phyloP scores from a whole-genome alignment of 2,797 vertebrate genomes.

The Hydrophis major region DNA sequence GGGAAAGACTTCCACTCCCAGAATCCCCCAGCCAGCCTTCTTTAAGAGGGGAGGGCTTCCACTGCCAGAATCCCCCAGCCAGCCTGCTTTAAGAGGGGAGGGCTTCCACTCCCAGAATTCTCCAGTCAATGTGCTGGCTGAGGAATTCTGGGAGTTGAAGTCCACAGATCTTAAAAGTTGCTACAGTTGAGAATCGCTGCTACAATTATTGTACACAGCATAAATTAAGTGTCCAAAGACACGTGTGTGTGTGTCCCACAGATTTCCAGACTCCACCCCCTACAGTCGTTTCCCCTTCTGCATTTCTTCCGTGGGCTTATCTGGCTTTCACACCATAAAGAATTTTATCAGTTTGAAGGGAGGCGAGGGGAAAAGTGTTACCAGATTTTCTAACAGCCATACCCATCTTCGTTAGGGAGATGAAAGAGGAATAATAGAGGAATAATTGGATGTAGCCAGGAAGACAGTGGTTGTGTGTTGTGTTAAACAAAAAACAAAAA shows the following conservation, averaged over 20 bases:
- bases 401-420: not conserved
- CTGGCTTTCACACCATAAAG: not conserved
- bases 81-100: not conserved
- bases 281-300: not conserved
- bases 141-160: not conserved
- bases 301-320: not conserved
- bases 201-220: not conserved
- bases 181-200: not conserved
- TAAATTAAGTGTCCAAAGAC: not conserved
- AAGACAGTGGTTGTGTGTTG: not conserved
- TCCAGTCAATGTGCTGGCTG: too few species aligned
- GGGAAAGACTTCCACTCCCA: too few species aligned
- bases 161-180: not conserved
- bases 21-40: too few species aligned
- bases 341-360: not conserved
- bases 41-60: too few species aligned
- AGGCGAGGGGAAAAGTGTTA: not conserved
- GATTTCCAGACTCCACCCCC: not conserved
- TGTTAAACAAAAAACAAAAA: not conserved
- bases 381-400: not conserved
- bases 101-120: too few species aligned
- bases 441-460: not conserved
- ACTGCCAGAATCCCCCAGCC: too few species aligned
- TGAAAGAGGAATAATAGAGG: not conserved
- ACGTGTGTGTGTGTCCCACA: not conserved